Percentiles rank a stretch among this genome's conserved stretches.
Evolutionary conservation across 2,113 vertebrate genomes (phyloP).

Genomic region (Thamnophis sirtalis): DNA sequence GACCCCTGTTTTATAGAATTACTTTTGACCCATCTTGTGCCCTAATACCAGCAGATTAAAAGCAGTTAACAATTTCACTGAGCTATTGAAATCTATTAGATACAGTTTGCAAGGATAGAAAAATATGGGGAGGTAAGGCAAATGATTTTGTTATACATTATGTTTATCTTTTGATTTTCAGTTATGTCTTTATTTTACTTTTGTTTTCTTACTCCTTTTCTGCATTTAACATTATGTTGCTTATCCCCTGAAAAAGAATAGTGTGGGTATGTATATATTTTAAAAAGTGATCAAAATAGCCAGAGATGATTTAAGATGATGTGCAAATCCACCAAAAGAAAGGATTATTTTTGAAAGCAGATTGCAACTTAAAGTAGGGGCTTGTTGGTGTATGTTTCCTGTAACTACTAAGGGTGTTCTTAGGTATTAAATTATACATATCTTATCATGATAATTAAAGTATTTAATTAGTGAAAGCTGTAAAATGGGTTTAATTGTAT

Average conservation of each 20-base stretch:
- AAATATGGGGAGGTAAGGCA: background rate
- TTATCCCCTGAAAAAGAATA: background rate
- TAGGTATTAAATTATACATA: background rate
- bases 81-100: background rate
- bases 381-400: background rate
- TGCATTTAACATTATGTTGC: background rate
- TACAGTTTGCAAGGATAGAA: background rate
- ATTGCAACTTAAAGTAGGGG: background rate
- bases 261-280: background rate
- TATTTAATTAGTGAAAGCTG: background rate
- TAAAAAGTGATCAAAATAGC: background rate
- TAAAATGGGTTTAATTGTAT: background rate
- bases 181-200: background rate
- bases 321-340: background rate
- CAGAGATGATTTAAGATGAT: background rate
- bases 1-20: background rate
- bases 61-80: background rate
- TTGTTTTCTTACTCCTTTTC: background rate
- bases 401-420: background rate
- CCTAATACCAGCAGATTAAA: background rate
- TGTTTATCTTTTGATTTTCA: background rate
- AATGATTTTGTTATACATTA: background rate
- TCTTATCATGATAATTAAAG: background rate
- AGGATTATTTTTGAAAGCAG: background rate
- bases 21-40: background rate